Percentiles rank a stretch among this genome's conserved stretches.
These are phyloP conservation scores for Papilio dardanus DNA, from an alignment of 1,140 invertebrate species.

Conservation along the genomic window DNA sequence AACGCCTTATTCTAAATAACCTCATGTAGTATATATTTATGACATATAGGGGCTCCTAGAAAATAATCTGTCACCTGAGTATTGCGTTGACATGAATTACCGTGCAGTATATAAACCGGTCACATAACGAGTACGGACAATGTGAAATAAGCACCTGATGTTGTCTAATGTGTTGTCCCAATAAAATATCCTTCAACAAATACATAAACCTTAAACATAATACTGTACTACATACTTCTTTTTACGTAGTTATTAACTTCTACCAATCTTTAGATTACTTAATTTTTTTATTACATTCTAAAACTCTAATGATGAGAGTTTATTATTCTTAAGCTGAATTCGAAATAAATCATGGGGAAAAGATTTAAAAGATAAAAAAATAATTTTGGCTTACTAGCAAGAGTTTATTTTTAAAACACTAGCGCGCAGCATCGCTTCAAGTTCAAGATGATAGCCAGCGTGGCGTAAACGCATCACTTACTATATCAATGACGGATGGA, in stretches of 20 bases:
- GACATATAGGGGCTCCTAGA: not conserved
- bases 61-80: not conserved
- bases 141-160: conserved; percentile 28
- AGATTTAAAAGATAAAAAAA: no score
- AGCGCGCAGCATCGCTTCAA: conserved; percentile 53
- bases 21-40: not conserved
- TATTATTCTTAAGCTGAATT: no score
- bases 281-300: no score
- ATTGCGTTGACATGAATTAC: not conserved
- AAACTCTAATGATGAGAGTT: no score
- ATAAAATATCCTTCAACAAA: not conserved
- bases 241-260: not conserved
- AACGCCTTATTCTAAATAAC: not conserved
- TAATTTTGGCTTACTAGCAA: conserved; percentile 50
- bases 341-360: no score
- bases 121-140: conserved; percentile 23
- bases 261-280: no score
- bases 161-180: not conserved
- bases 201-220: not conserved
- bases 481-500: conserved; percentile 68
- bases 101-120: conserved; percentile 15
- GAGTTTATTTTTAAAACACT: conserved; percentile 53
- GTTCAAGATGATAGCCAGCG: conserved; percentile 69
- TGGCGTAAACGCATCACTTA: conserved; percentile 52
- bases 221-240: not conserved